Evolutionary conservation across 92 coral and sea anemone species (phyloP), one percentile per base, ranked within the genome.

Genomic region (Phymanthus crucifer): DNA sequence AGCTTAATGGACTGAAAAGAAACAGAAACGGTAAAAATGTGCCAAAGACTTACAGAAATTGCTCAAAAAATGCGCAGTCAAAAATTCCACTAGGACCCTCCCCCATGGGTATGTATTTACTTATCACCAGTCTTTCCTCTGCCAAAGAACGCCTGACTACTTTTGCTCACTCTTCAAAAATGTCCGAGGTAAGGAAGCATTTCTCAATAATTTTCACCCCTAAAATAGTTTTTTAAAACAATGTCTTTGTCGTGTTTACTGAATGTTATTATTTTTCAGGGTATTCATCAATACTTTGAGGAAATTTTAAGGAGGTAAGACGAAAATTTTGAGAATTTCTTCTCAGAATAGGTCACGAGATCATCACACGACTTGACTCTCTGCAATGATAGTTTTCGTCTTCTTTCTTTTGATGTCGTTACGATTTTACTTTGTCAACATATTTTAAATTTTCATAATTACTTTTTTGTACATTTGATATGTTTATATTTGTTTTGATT

Each of bases 251-350:
- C 29, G 33, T 34, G 9, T 18, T 33, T 43, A 23, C n/a, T 32
- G 23, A 77, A 35, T 16, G 38, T 68, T 76, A 50, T 24, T 74
- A 8, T 37, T 19, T 71, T 61, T 12, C 46, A 94, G 98, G 92
- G 90, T 47, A 77, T 94, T 52, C 92, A 89, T 57, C 90, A 77
- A 57, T 85, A 88, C 64, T 94, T 94, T 68, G 93, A 94, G 77
- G 84, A 87, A 50, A 50, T 91, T 34, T 45, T 94, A 47, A 70
- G 81, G 33, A 91, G 92, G 98, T 89, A 79, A 70, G 78, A 61
- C 61, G 64, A 19, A 27, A 37, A 29, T 26, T 40, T 37, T 33
- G 40, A 29, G 21, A 1, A 29, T 24, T 40, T 16, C 50, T 69
- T 32, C 19, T 37, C 14, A 11, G 29, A 17, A 52, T 18, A 54